Base-by-base conservation (phyloP, 2,797 vertebrate genomes). In the Ptychadena robeensis region DNA sequence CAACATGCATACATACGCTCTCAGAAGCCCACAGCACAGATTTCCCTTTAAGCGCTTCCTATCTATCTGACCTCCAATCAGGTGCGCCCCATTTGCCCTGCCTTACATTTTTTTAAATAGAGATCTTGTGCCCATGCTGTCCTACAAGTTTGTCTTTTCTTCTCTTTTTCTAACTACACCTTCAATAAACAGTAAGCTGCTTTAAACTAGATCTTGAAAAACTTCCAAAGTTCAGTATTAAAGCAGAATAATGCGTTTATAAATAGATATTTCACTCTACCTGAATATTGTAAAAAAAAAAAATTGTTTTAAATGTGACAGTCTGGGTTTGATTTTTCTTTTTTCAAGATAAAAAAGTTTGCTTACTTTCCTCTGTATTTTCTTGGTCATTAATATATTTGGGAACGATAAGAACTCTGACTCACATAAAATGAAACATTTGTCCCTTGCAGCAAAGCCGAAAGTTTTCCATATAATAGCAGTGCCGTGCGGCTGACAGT, bases 371-470 rank as follows among this genome's bases (percentile, higher is more conserved):
- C n/a, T 78, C 40, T 34, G 31, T 78, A 78, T 35, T 78, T 32
- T 66, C 30, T 40, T 22, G 18, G 2, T 27, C 66, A 38, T 57
- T 78, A 67, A 67, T 67, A 68, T 68, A 67, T 78, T 68, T 78
- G 32, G 64, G 12, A 35, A 78, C 57, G 64, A 78, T 78, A 48
- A 78, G 37, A 78, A 64, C 40, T 78, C 32, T 68, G 75, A 67
- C 40, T 57, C 30, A 44, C 65, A 77, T 66, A 66, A 77, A 75
- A 68, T 53, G 40, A 69, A 69, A 78, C 34, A n/a, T 67, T 34
- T 78, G 38, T 78, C 11, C 75, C 75, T 78, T 34, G 3, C 11
- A 78, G 75, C 64, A 57, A 53, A 35, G 64, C 75, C 4, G 5
- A 53, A 78, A 78, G 64, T 53, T 40, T 27, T 40, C 38, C 64